These are phyloP conservation scores for Zoanthus sansibaricus DNA, from an alignment of 92 coral and sea anemone genomes.

Conservation along the genomic window DNA sequence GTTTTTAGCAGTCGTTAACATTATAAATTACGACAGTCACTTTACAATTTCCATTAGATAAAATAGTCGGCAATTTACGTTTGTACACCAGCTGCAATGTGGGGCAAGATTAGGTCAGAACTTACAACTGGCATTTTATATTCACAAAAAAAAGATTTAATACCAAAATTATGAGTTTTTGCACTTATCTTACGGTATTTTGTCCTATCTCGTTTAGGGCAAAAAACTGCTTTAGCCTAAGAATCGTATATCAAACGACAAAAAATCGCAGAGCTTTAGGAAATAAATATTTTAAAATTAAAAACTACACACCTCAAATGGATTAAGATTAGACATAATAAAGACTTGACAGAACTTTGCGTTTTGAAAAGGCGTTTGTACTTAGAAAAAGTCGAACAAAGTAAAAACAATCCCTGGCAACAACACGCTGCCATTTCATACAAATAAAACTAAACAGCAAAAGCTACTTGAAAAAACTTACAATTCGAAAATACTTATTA, in stretches of 20 bases:
- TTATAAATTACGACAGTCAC: background rate
- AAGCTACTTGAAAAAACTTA: slow-evolving; percentile 19
- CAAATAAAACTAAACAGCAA: slow-evolving; percentile 22
- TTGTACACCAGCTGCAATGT: background rate
- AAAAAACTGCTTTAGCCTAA: background rate
- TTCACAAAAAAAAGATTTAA: background rate
- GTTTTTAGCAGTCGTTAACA: background rate
- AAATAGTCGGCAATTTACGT: slow-evolving; percentile 9
- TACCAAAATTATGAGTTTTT: background rate
- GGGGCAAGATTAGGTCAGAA: background rate
- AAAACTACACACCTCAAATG: background rate
- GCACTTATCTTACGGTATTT: background rate
- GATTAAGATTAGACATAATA: background rate
- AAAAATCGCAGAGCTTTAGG: background rate
- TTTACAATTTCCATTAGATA: slow-evolving; percentile 5
- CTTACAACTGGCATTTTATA: background rate
- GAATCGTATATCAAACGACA: background rate
- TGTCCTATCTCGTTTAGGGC: background rate
- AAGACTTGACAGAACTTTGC: background rate
- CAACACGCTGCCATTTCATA: background rate
- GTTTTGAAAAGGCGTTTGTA: background rate
- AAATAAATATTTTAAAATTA: background rate
- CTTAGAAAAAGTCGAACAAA: background rate
- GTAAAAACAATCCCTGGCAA: slow-evolving; percentile 14
- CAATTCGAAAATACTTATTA: slow-evolving; percentile 22